phyloP scores from a whole-genome alignment of 2,113 vertebrate species.

The Bujurquina vittata region DNA sequence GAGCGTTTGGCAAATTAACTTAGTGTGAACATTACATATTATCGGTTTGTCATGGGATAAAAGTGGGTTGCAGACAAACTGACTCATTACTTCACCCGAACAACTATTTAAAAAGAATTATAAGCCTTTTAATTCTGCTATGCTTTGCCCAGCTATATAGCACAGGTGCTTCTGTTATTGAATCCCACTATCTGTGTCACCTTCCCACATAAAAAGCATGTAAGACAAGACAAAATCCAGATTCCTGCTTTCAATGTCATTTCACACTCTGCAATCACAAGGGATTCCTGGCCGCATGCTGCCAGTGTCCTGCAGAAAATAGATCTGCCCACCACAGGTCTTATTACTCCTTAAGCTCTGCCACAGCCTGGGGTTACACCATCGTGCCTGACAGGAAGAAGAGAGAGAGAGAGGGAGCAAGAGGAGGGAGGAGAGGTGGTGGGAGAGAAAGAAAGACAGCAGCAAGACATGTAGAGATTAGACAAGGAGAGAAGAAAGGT shows the following conservation, averaged over 20 bases:
- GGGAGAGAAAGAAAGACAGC: not conserved
- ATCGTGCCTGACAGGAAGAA: constrained; percentile 38
- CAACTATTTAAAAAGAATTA: not conserved
- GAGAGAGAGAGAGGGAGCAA: not conserved
- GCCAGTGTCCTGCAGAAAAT: constrained; percentile 68
- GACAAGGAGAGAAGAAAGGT: constrained; percentile 1
- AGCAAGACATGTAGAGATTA: constrained; percentile 18
- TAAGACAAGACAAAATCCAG: constrained; percentile 31
- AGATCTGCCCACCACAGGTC: constrained; percentile 57
- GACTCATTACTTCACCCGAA: not conserved
- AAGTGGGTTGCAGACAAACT: not conserved
- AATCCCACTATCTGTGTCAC: not conserved
- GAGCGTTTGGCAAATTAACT: not conserved
- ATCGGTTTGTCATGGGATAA: not conserved
- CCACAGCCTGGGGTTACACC: constrained; percentile 51
- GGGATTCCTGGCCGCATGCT: constrained; percentile 56
- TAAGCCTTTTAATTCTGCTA: not conserved
- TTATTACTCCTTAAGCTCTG: constrained; percentile 62
- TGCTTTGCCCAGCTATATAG: not conserved
- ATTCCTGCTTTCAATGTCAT: constrained; percentile 60
- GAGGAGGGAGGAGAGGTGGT: not conserved
- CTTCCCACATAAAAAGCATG: constrained; percentile 14
- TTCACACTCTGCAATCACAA: constrained; percentile 63
- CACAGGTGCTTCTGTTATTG: not conserved
- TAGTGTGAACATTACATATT: not conserved